These are phyloP conservation scores for Tenthredo amoena DNA, from an alignment of 2,888 invertebrate species.

Conservation along the genomic window DNA sequence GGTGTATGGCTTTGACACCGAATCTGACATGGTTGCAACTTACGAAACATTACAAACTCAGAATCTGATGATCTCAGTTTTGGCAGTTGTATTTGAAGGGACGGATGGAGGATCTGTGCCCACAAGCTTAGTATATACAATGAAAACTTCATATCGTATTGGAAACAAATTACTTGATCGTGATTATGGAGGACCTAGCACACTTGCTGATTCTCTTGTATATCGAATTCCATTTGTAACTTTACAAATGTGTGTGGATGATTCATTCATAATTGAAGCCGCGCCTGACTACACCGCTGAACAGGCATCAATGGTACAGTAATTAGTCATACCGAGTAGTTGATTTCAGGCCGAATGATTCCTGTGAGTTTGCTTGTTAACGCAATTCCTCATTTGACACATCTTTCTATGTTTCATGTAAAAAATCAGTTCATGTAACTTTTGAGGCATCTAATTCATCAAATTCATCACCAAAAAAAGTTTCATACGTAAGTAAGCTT, in stretches of 20 bases:
- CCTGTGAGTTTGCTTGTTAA: neutral
- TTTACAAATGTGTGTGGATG: conserved; percentile 71
- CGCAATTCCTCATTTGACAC: conserved; percentile 11
- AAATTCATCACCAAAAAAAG: conserved; percentile 23
- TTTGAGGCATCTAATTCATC: conserved; percentile 25
- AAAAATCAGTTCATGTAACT: conserved; percentile 43
- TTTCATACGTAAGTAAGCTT: conserved; percentile 9
- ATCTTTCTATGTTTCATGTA: conserved; percentile 39
- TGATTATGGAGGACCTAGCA: conserved; percentile 42
- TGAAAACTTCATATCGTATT: conserved; percentile 64
- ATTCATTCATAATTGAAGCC: conserved; percentile 65
- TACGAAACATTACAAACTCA: conserved; percentile 64
- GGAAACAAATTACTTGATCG: conserved; percentile 56
- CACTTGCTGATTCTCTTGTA: conserved; percentile 13
- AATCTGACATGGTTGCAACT: conserved; percentile 66
- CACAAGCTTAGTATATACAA: conserved; percentile 42
- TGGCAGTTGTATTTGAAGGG: conserved; percentile 70
- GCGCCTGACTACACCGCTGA: conserved; percentile 49
- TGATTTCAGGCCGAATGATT: neutral
- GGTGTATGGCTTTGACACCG: conserved; percentile 64
- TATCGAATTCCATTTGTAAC: conserved; percentile 64
- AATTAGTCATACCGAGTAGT: neutral
- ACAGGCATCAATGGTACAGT: conserved; percentile 21
- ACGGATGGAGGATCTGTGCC: conserved; percentile 42
- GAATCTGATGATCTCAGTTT: conserved; percentile 53